A percentile compares a stretch with the other conserved stretches of the same genome.
Evolutionary conservation across 1,140 invertebrate species (phyloP).

Genomic region (Drosophila sechellia): DNA sequence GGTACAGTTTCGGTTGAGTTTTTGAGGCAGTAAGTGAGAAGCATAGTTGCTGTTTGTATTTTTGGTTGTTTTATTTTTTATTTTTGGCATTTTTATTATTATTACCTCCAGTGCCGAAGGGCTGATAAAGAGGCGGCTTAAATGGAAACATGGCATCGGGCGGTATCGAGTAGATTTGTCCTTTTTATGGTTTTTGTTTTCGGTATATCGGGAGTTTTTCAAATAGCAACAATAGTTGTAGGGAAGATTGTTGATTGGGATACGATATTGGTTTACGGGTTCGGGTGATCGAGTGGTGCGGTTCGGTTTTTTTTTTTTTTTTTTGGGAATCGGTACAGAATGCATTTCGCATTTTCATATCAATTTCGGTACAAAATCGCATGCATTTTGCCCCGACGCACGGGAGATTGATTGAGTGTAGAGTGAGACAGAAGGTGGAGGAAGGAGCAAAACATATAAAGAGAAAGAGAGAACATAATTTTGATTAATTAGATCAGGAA

Average conservation of each 20-base stretch:
- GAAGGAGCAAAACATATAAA: slow-evolving; percentile 72
- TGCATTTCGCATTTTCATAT: slow-evolving; percentile 48
- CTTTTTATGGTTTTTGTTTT: slow-evolving; percentile 84
- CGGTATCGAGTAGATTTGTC: slow-evolving; percentile 88
- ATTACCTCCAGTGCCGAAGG: slow-evolving; percentile 85
- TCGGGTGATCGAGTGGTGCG: slow-evolving; percentile 34
- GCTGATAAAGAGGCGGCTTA: slow-evolving; percentile 85
- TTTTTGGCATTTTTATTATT: slow-evolving; percentile 52
- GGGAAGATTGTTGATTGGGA: slow-evolving; percentile 23
- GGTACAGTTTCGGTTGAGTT: slow-evolving; percentile 45
- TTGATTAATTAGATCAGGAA: slow-evolving; percentile 73
- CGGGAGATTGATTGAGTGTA: slow-evolving; percentile 27
- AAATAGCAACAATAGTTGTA: slow-evolving; percentile 49
- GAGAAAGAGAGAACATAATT: slow-evolving; percentile 78
- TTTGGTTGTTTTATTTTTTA: slow-evolving; percentile 4
- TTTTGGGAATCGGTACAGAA: slow-evolving; percentile 74
- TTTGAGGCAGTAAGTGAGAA: slow-evolving; percentile 55
- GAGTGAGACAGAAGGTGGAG: slow-evolving; percentile 57
- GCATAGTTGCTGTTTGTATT: slow-evolving; percentile 51
- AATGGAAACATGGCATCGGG: slow-evolving; percentile 85
- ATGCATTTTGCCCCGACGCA: slow-evolving; percentile 75
- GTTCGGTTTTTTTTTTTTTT: slow-evolving; percentile 23
- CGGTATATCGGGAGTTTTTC: slow-evolving; percentile 29
- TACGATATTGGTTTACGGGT: slow-evolving; percentile 40
- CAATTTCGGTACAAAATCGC: slow-evolving; percentile 51